Evolutionary conservation across 2,113 vertebrate species (phyloP), one percentile per base, ranked within the genome.

Genomic region (Labrus mixtus): DNA sequence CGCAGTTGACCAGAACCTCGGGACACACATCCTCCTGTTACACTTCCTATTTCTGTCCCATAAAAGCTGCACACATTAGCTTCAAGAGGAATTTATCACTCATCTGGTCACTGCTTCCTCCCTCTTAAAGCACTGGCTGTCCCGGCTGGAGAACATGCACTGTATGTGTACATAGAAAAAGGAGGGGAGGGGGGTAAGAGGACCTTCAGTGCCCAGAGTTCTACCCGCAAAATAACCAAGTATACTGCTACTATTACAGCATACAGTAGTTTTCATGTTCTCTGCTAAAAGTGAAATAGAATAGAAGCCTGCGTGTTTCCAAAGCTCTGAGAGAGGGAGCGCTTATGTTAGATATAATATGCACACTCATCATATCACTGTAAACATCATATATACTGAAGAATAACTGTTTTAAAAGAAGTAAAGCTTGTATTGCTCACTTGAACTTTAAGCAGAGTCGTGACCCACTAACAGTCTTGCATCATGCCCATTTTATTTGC

Each of bases 31-130:
- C 66, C 81, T 82, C 74, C 73, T 36, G 62, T 80, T 90, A 76
- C 79, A 86, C 82, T 89, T 91, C 78, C 85, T 76, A 84, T 90
- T 89, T 86, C 69, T 80, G 82, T 85, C 81, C 73, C 43, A 78
- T 73, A 79, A 82, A 85, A 55, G 37, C 73, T 19, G 45, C 39
- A 33, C 9, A 76, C 57, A 65, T 56, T 56, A 58, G 75, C 70
- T 79, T 87, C 48, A 73, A 66, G 67, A 65, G 75, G 64, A 81
- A 66, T 73, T 22, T 68, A 61, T 65, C 15, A 48, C 53, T 81
- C 57, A 55, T 73, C 29, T 76, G 17, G 29, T 61, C 37, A 22
- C n/a, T 13, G 29, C 62, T 60, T 54, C 15, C 17, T 29, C 53
- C 37, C n/a, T 48, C 13, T 54, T 23, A 36, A 9, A 53, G 46